A percentile compares a stretch with the other conserved stretches of the same genome.
Conservation (phyloP, 2,888 invertebrate species). For the Drosophila formosana region DNA sequence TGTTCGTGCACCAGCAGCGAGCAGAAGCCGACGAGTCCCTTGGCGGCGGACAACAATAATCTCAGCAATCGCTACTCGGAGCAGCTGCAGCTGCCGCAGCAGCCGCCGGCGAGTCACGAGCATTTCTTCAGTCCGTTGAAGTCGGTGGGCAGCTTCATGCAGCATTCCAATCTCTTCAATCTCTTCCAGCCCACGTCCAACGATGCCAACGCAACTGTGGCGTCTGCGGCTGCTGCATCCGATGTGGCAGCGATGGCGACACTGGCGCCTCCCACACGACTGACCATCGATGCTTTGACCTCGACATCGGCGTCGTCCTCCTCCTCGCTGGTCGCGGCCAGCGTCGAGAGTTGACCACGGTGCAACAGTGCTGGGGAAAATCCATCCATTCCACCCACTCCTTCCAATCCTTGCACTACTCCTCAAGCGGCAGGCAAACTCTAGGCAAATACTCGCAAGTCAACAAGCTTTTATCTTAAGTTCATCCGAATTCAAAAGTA, state of each 20-base stretch:
- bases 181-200: constrained; percentile 75
- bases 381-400: neutral
- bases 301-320: constrained; percentile 56
- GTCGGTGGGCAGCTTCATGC: constrained; percentile 85
- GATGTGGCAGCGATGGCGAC: constrained; percentile 7
- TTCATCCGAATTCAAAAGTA: constrained; percentile 29
- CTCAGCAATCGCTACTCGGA: constrained; percentile 34
- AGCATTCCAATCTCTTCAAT: constrained; percentile 85
- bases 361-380: neutral
- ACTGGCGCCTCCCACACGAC: constrained; percentile 32
- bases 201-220: constrained; percentile 11
- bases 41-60: constrained; percentile 43
- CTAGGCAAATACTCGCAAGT: constrained; percentile 73
- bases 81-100: constrained; percentile 22
- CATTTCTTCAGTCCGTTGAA: constrained; percentile 85
- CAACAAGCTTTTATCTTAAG: constrained; percentile 64
- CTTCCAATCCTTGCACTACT: constrained; percentile 12
- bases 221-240: neutral
- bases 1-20: constrained; percentile 70
- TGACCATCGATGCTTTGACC: constrained; percentile 29
- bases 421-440: constrained; percentile 29
- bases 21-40: constrained; percentile 40
- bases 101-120: constrained; percentile 68
- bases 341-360: constrained; percentile 62
- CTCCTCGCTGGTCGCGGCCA: constrained; percentile 60